Percentiles rank a stretch among this genome's conserved stretches.
These are phyloP conservation scores for Nemoura dubitans DNA, from an alignment of 2,888 invertebrate genomes.

Conservation along the genomic window DNA sequence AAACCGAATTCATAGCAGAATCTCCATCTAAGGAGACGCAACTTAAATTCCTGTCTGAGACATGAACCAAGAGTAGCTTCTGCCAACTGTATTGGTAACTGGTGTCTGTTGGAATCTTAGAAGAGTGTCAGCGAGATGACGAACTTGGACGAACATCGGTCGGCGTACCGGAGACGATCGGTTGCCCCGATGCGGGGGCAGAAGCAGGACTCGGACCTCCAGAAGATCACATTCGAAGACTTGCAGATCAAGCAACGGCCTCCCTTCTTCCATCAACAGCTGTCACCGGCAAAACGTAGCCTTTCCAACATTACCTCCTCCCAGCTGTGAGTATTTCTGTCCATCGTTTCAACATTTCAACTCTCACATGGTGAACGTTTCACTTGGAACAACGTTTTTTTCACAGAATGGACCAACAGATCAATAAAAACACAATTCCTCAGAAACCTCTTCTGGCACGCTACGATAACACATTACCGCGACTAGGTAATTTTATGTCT, in stretches of 20 bases:
- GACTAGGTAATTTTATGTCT: constrained; percentile 18
- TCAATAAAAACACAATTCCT: constrained; percentile 45
- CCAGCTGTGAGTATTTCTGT: neutral
- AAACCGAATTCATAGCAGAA: no score
- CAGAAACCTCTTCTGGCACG: constrained; percentile 49
- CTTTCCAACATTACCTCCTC: neutral
- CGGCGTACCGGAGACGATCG: neutral
- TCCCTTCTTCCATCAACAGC: neutral
- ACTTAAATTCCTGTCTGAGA: no score
- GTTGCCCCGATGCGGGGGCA: neutral
- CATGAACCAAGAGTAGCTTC: no score
- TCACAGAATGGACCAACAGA: neutral
- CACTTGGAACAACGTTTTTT: no score
- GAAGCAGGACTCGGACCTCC: neutral
- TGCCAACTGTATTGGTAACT: no score
- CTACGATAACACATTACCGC: constrained; percentile 22
- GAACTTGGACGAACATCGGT: neutral
- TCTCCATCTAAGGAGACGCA: no score
- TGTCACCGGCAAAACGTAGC: neutral
- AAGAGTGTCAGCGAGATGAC: neutral
- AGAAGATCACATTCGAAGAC: constrained; percentile 7
- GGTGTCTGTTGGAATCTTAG: neutral
- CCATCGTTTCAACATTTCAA: neutral
- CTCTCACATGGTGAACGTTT: neutral
- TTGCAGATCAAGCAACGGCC: neutral